Evolutionary conservation across 1,140 invertebrate species (phyloP).

Genomic region (Ctenoplectra terminalis): DNA sequence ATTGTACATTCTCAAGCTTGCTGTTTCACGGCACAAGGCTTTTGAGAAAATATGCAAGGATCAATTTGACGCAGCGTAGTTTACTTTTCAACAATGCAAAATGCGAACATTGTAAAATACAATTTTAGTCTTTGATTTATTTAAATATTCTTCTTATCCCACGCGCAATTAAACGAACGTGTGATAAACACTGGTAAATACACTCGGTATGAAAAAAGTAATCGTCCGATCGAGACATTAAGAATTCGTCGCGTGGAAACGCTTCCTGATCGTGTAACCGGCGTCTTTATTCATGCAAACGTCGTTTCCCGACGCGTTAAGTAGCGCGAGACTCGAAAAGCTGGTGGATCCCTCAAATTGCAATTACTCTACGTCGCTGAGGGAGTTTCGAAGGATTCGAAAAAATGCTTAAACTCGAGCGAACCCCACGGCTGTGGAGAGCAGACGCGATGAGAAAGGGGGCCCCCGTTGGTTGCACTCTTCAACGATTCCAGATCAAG

Average conservation of each 20-base stretch:
- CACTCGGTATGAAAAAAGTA: too few relatives aligned
- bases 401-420: constrained; percentile 22
- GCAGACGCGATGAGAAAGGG: not conserved
- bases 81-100: not conserved
- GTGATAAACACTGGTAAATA: too few relatives aligned
- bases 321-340: not conserved
- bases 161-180: too few relatives aligned
- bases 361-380: constrained; percentile 34
- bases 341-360: constrained; percentile 26
- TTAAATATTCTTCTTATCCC: too few relatives aligned
- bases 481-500: constrained; percentile 23
- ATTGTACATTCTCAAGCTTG: constrained; percentile 52
- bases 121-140: too few relatives aligned
- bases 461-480: not conserved
- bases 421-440: not conserved
- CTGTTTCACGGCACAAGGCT: not conserved
- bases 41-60: not conserved
- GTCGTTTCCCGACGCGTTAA: not conserved
- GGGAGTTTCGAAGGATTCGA: not conserved
- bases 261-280: constrained; percentile 4
- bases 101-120: too few relatives aligned
- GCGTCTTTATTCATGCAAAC: not conserved
- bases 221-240: not conserved
- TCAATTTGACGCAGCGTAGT: not conserved
- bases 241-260: not conserved